These are phyloP conservation scores for Pseudopodoces humilis DNA, from an alignment of 2,113 vertebrate genomes.

Conservation along the genomic window DNA sequence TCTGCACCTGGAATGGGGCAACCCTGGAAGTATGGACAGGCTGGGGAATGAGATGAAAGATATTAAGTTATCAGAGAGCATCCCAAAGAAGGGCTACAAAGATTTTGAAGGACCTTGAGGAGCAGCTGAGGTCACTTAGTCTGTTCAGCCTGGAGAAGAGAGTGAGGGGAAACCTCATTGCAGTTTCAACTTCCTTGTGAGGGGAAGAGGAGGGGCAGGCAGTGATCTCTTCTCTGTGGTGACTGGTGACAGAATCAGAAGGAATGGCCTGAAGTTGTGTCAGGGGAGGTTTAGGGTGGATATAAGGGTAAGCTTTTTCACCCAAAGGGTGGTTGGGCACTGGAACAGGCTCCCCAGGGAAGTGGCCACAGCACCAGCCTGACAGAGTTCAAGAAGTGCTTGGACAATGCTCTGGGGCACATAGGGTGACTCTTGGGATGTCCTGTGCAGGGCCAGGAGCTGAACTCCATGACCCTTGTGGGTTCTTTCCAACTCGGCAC, in stretches of 20 bases:
- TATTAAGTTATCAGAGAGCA: neutral
- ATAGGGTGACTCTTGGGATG: neutral
- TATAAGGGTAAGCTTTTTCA: neutral
- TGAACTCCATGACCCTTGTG: neutral
- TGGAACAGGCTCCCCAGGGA: neutral
- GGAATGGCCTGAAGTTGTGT: neutral
- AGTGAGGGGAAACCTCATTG: neutral
- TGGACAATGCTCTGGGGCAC: accelerated
- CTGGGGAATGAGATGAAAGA: neutral
- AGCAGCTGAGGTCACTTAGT: neutral
- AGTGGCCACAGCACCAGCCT: neutral
- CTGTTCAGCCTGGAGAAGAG: neutral
- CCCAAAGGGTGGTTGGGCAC: neutral
- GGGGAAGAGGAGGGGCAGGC: neutral
- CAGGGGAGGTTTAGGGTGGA: accelerated
- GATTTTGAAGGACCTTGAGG: neutral
- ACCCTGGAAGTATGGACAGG: accelerated
- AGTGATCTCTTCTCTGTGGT: neutral
- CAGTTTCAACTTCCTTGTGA: neutral
- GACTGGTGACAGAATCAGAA: neutral
- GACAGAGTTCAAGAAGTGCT: accelerated
- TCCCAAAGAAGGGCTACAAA: neutral
- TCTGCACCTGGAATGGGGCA: neutral
- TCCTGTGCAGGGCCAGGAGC: neutral
- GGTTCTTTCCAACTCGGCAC: neutral